A percentile compares a stretch with the other conserved stretches of the same genome.
These are phyloP conservation scores for Tigriopus californicus DNA, from an alignment of 2,888 invertebrate species.

Conservation along the genomic window DNA sequence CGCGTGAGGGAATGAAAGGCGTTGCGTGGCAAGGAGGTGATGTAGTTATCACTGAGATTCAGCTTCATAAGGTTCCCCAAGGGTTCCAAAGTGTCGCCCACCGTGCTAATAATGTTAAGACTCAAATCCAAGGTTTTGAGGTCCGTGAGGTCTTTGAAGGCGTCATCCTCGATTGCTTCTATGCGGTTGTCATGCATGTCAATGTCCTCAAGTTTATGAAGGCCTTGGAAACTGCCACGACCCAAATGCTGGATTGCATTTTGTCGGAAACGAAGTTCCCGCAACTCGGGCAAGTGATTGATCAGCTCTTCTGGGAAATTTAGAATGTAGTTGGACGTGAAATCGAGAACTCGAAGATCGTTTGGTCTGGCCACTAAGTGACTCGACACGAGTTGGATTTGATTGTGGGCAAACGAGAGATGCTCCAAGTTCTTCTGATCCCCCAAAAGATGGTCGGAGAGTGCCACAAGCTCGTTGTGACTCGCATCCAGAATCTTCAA, in stretches of 20 bases:
- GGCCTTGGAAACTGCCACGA: background rate
- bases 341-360: background rate
- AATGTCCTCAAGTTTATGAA: conserved; percentile 1
- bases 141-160: background rate
- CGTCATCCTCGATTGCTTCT: conserved; percentile 5
- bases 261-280: background rate
- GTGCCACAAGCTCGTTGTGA: conserved; percentile 9
- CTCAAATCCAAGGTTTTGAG: conserved; percentile 13
- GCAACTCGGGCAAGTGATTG: background rate
- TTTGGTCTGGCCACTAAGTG: background rate
- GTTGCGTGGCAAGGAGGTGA: conserved; percentile 4
- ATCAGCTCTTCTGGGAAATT: conserved; percentile 7
- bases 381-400: conserved; percentile 5
- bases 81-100: conserved; percentile 2
- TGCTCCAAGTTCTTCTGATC: conserved; percentile 12
- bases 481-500: conserved; percentile 6
- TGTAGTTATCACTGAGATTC: conserved; percentile 15
- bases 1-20: conserved; percentile 6
- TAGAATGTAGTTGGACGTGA: conserved; percentile 12
- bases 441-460: background rate
- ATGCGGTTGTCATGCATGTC: conserved; percentile 15
- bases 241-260: conserved; percentile 2
- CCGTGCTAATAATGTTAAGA: conserved; percentile 11
- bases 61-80: conserved; percentile 2
- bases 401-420: conserved; percentile 9